phyloP scores from a whole-genome alignment of 2,888 invertebrate species.

The Leucophenga montana region DNA sequence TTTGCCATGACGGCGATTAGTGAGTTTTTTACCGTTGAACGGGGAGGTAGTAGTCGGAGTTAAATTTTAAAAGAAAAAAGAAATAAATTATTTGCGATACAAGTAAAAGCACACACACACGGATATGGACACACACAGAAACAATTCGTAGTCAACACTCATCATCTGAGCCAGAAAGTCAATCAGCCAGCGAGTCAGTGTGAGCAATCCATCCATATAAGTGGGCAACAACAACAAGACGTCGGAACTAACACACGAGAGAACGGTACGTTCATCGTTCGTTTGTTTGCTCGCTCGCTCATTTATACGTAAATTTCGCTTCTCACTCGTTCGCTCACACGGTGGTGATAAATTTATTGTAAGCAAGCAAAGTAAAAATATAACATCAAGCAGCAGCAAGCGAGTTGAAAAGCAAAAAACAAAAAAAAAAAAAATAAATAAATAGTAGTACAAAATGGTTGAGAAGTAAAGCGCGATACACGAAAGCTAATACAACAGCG shows the following conservation, averaged over 20 bases:
- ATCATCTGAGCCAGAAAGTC: constrained; percentile 32
- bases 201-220: constrained; percentile 21
- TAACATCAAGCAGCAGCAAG: constrained; percentile 12
- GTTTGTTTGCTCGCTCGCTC: constrained; percentile 40
- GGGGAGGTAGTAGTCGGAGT: constrained; percentile 53
- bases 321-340: constrained; percentile 15
- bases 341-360: constrained; percentile 52
- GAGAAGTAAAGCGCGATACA: constrained; percentile 31
- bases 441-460: constrained; percentile 28
- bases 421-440: constrained; percentile 38
- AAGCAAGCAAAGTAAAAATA: constrained; percentile 45
- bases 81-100: constrained; percentile 29
- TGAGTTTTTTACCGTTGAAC: constrained; percentile 70
- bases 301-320: not conserved
- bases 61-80: no score
- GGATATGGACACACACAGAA: constrained; percentile 32
- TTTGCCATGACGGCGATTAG: constrained; percentile 49
- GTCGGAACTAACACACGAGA: constrained; percentile 36
- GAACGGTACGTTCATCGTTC: constrained; percentile 26
- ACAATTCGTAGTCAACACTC: constrained; percentile 32
- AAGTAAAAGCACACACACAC: constrained; percentile 36
- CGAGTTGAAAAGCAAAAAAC: constrained; percentile 31
- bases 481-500: constrained; percentile 11
- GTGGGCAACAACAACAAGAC: constrained; percentile 34
- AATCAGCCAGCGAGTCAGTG: constrained; percentile 22